Evolutionary conservation across 1,140 invertebrate species (phyloP), one percentile per base, ranked within the genome.

Genomic region (Aricia agestis): DNA sequence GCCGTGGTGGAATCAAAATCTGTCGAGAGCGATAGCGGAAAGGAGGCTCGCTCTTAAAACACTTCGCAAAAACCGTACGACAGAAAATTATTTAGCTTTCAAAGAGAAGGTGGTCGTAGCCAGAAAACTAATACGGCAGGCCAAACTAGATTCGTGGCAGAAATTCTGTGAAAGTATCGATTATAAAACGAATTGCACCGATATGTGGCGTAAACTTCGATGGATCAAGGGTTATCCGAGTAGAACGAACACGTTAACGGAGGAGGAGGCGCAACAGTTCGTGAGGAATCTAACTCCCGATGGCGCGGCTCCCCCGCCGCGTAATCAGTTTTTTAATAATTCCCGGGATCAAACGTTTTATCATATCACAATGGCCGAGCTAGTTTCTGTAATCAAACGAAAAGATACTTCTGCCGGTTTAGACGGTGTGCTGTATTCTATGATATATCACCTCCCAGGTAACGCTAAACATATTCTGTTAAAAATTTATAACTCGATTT

Each of bases 171-270:
- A 66, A 15, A 17, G 15, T 36, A 66, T 66, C 41, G n/a, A 66
- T n/a, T 15, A 6, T 9, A 66, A 36, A 5, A 36, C 66, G 9
- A 15, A 9, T 42, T 17, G 66, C 36, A 36, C 9, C 6, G 66
- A 66, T 5, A 66, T 66, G 66, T 66, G 66, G 66, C 66, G 66
- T 15, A 66, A 66, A 31, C 66, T 66, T 41, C 32, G 66, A 9
- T 66, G 66, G 66, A 42, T 66, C 1, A 66, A 66, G n/a, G 66
- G 31, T 1, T n/a, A 66, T 6, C 66, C 66, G n/a, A 66, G 2
- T 41, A 5, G 61, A 25, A 15, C 19, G 13, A 10, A 19, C 5
- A 10, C 15, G 19, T 15, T 65, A 65, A 25, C 61, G 11, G 61
- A 65, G 61, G 19, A 6, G 10, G 61, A 65, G 15, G 61, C 61